Evolutionary conservation across 53 echinoderm and acorn worm species (phyloP).

Genomic region (Pentamera pediparva): DNA sequence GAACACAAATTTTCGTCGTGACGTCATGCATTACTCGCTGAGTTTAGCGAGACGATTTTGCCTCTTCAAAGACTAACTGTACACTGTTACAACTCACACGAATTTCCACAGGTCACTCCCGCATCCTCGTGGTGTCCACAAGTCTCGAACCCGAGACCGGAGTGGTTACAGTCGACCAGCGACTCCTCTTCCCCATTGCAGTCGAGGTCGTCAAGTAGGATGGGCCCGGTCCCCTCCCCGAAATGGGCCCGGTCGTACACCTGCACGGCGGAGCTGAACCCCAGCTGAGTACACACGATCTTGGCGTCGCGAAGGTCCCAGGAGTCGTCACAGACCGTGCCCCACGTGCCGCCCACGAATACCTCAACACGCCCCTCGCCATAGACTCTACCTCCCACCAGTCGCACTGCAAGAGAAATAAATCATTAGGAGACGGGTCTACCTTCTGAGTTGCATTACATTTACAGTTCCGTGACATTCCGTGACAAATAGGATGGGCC

Average conservation of each 20-base stretch:
- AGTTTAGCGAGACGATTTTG: too few species aligned
- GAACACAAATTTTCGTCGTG: too few species aligned
- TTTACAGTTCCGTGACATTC: too few species aligned
- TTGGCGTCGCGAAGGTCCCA: conserved; percentile 47
- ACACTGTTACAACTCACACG: too few species aligned
- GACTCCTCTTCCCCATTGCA: conserved; percentile 45
- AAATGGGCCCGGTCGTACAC: conserved; percentile 27
- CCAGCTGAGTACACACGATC: conserved; percentile 41
- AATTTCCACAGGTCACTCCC: conserved; percentile 10
- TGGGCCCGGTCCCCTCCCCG: conserved; percentile 43
- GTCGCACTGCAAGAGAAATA: conserved; percentile 21
- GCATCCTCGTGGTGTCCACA: conserved; percentile 22
- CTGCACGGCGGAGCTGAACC: conserved; percentile 25
- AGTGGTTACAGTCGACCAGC: conserved; percentile 21
- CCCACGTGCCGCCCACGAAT: conserved; percentile 39
- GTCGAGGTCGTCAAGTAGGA: conserved; percentile 34
- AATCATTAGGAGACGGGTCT: too few species aligned
- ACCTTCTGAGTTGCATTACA: too few species aligned
- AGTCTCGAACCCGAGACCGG: background rate
- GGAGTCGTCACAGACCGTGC: conserved; percentile 49
- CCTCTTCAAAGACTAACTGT: too few species aligned
- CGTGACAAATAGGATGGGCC: too few species aligned
- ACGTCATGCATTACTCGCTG: too few species aligned
- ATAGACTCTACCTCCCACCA: conserved; percentile 30
- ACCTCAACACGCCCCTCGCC: conserved; percentile 60